Base-by-base conservation (phyloP, 1,140 invertebrate genomes). In the Acyrthosiphon pisum region DNA sequence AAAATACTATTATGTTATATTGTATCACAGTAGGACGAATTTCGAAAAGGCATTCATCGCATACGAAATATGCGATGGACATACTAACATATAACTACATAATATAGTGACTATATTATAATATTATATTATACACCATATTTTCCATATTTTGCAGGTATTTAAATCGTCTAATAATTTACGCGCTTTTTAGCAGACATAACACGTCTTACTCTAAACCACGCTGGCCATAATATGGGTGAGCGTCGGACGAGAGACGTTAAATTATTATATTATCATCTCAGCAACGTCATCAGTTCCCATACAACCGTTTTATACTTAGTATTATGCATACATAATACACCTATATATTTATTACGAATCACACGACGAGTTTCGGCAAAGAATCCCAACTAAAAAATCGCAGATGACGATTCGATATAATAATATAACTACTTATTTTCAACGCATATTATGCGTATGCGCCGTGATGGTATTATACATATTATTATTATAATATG, bases 21-120 rank as follows among this genome's bases (percentile, higher is more conserved):
- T 23, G 35, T 92, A 92, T 83, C 91, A 92, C 91, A 83, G 91
- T 92, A 83, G 91, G 91, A 92, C 76, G 91, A 92, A 92, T 92
- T 92, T 92, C 35, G 91, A 92, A 92, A 92, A 83, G 91, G 91
- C 91, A 8, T 50, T 50, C 91, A 50, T 92, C 37, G 37, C 90
- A 68, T 22, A 26, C 41, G 41, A 44, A 46, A 26, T 76, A 48
- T 8, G 90, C 20, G 48, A 88, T n/a, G 44, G n/a, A 88, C 46
- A n/a, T 41, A 44, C 23, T 41, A 84, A 30, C 18, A 44, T 30
- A 44, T 9, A 41, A 35, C 83, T 84, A 44, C 11, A 26, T 30
- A 41, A 41, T 41, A 41, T 41, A 84, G 37, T 84, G 9, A 23
- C 30, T n/a, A n/a, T 76, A 76, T 0, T 53, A 23, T 53, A n/a